Base-by-base conservation (phyloP, 2,797 vertebrate species). In the Pyrocephalus nanus region DNA sequence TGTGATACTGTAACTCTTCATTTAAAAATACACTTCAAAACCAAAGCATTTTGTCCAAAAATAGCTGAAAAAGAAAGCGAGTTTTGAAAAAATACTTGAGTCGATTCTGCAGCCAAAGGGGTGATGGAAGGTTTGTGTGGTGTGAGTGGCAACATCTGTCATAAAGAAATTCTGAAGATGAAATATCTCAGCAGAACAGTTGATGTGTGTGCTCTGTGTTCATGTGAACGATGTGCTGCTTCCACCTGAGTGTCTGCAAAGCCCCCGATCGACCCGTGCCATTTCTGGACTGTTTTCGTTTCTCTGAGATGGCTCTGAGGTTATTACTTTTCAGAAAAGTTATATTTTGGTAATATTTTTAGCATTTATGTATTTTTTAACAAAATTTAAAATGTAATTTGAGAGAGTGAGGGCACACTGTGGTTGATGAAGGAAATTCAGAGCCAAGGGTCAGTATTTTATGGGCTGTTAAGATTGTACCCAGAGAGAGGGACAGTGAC, bases 371-470 rank as follows among this genome's bases (percentile, higher is more conserved):
- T 38, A 3, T 54, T 85, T 67, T 67, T 14, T 19, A 11, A 9
- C 8, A 16, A 43, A 30, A 27, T 12, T 5, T 20, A 8, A 51
- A 54, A 25, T 57, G 30, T 43, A 4, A n/a, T 57, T 58, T 9
- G 60, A 72, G 60, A n/a, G 53, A 29, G 50, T 0, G 12, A 34
- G 23, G 25, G 9, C 4, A 6, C 0, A 1, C 60, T 74, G 0
- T 30, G 3, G 5, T 7, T 78, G 50, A 51, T 66, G 5, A 18
- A 72, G 20, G 8, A 8, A 47, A 13, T 77, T 76, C 15, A n/a
- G 43, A 64, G n/a, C 12, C 22, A 17, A 25, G 3, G 27, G n/a
- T 43, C 29, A 57, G 0, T 45, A 26, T 15, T 55, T 45, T 26
- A 1, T 23, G 12, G 32, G 0, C 54, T 19, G 27, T 32, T 27